Evolutionary conservation across 2,888 invertebrate species (phyloP).

Genomic region (Dione juno): DNA sequence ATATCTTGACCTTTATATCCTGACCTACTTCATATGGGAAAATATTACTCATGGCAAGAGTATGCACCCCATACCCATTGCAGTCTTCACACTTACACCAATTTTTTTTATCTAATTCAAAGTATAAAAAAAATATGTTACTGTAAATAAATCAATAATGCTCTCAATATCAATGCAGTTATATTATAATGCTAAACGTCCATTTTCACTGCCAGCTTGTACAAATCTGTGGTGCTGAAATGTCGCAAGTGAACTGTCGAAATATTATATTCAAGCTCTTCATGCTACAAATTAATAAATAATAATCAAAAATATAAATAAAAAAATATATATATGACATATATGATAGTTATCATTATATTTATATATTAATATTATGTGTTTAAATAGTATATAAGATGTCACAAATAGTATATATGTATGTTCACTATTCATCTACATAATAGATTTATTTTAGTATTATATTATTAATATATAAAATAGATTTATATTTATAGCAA

Average conservation of each 20-base stretch:
- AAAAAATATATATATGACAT: not conserved
- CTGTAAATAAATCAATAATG: slow-evolving; percentile 22
- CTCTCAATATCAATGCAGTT: slow-evolving; percentile 27
- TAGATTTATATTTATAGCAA: not conserved
- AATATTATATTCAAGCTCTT: not conserved
- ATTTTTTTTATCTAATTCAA: not conserved
- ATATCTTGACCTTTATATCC: no score
- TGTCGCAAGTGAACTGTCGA: slow-evolving; percentile 49
- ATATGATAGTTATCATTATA: not conserved
- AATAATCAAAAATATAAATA: not conserved
- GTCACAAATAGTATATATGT: slow-evolving; percentile 1
- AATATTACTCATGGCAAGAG: no score
- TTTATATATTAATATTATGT: not conserved
- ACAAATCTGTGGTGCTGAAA: slow-evolving; percentile 68
- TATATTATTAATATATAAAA: not conserved
- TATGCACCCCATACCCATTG: no score
- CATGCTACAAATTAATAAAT: not conserved
- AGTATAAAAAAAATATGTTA: not conserved
- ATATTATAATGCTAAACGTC: slow-evolving; percentile 39
- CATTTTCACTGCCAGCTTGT: slow-evolving; percentile 63
- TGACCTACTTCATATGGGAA: no score
- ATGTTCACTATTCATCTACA: not conserved
- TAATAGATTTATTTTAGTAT: not conserved
- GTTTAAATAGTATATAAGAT: not conserved
- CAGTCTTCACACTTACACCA: not conserved